A percentile compares a stretch with the other conserved stretches of the same genome.
These are phyloP conservation scores for Sesamia nonagrioides DNA, from an alignment of 1,140 invertebrate species.

Conservation along the genomic window DNA sequence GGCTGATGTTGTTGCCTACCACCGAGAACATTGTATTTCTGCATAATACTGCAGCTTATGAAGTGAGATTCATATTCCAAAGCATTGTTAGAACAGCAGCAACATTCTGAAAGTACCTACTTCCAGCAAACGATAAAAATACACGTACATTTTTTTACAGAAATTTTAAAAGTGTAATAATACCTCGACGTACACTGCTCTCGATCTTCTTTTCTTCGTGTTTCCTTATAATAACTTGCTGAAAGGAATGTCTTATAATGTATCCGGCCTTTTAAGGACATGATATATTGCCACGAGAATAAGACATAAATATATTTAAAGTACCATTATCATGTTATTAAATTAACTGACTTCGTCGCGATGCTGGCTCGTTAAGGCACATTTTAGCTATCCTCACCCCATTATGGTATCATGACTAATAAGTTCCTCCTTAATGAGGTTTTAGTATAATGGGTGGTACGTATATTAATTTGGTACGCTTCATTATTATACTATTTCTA, in stretches of 20 bases:
- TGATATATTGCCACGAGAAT: slow-evolving; percentile 10
- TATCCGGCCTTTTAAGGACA: slow-evolving; percentile 6
- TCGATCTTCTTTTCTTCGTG: slow-evolving; percentile 8
- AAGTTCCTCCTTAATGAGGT: slow-evolving; percentile 31
- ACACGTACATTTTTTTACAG: neutral
- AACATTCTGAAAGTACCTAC: neutral
- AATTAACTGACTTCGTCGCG: slow-evolving; percentile 24
- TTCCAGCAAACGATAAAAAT: neutral
- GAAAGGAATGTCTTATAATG: slow-evolving; percentile 7
- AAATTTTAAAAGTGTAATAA: slow-evolving; percentile 7
- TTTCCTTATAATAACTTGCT: slow-evolving; percentile 18
- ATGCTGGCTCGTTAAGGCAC: slow-evolving; percentile 19
- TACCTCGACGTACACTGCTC: neutral
- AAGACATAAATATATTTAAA: slow-evolving; percentile 38
- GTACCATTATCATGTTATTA: slow-evolving; percentile 41
- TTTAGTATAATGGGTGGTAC: slow-evolving; percentile 3
- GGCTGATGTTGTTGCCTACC: too few species aligned
- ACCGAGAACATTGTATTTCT: too few species aligned
- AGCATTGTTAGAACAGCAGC: neutral
- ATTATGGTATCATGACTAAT: slow-evolving; percentile 17
- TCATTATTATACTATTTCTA: neutral
- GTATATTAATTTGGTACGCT: neutral
- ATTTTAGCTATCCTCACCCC: slow-evolving; percentile 37
- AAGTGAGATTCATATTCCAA: neutral
- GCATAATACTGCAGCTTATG: too few species aligned